phyloP scores from a whole-genome alignment of 2,113 vertebrate species.

The Osmerus mordax region DNA sequence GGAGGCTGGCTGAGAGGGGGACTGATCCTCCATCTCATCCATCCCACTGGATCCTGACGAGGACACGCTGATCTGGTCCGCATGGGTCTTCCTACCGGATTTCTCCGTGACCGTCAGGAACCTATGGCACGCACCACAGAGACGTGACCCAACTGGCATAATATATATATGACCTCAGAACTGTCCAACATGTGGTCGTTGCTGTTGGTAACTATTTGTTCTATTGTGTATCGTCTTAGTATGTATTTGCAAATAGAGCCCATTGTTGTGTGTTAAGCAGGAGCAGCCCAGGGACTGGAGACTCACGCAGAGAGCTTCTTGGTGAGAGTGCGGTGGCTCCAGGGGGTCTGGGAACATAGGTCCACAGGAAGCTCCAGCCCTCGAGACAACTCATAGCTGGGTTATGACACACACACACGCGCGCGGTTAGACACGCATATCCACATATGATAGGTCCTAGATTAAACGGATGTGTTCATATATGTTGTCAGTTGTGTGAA shows the following conservation, averaged over 20 bases:
- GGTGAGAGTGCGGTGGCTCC: conserved; percentile 71
- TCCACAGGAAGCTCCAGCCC: conserved; percentile 81
- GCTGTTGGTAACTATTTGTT: too few relatives aligned
- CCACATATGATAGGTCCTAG: too few relatives aligned
- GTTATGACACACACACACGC: conserved; percentile 10
- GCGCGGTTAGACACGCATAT: background rate
- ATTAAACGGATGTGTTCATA: too few relatives aligned
- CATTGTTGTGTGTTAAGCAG: background rate
- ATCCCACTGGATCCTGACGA: conserved; percentile 74
- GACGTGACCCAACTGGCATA: too few relatives aligned
- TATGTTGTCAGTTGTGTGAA: too few relatives aligned
- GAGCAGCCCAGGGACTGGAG: background rate
- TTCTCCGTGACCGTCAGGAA: conserved; percentile 60
- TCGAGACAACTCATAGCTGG: conserved; percentile 79
- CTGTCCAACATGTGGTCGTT: too few relatives aligned
- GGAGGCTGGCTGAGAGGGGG: conserved; percentile 44
- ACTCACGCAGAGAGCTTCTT: conserved; percentile 85
- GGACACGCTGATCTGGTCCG: conserved; percentile 71
- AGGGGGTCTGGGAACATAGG: conserved; percentile 73
- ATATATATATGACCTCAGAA: too few relatives aligned
- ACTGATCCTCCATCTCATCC: conserved; percentile 71
- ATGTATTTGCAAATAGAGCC: background rate
- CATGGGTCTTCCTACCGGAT: conserved; percentile 56
- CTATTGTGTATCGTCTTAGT: background rate
- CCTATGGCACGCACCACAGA: conserved; percentile 35